These are phyloP conservation scores for Oxyura jamaicensis DNA, from an alignment of 2,113 vertebrate genomes.

Conservation along the genomic window DNA sequence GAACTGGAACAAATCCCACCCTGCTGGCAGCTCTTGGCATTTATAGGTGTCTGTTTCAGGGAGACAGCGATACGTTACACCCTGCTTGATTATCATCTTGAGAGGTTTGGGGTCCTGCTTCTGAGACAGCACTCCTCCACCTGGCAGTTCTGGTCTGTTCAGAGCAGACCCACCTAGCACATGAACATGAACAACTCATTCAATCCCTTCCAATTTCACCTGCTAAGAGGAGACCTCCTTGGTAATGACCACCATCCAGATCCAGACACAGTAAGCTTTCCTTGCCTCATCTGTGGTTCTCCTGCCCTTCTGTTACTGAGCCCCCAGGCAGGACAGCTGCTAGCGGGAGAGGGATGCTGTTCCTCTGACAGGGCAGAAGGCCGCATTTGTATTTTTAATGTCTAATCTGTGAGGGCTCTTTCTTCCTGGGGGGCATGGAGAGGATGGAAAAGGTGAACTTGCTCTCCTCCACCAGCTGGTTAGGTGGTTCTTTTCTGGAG, in stretches of 20 bases:
- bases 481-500: accelerated
- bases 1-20: not conserved
- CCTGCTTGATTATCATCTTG: not conserved
- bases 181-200: too few species aligned
- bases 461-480: not conserved
- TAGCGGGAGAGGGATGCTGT: not conserved
- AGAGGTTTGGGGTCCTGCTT: not conserved
- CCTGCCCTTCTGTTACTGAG: not conserved
- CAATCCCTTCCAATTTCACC: too few species aligned
- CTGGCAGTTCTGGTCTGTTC: not conserved
- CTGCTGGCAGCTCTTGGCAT: not conserved
- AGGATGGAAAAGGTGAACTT: not conserved
- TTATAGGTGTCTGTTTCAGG: not conserved
- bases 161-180: not conserved
- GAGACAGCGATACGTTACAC: accelerated
- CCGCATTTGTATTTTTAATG: too few species aligned
- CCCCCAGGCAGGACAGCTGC: not conserved
- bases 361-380: too few species aligned
- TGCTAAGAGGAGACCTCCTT: not conserved
- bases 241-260: not conserved
- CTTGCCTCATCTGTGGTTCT: not conserved
- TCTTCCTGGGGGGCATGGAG: not conserved
- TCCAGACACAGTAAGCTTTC: not conserved
- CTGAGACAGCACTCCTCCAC: not conserved
- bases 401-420: too few species aligned